Percentiles rank a stretch among this genome's conserved stretches.
Evolutionary conservation across 2,888 invertebrate species (phyloP).

Genomic region (Eilema sororculum): DNA sequence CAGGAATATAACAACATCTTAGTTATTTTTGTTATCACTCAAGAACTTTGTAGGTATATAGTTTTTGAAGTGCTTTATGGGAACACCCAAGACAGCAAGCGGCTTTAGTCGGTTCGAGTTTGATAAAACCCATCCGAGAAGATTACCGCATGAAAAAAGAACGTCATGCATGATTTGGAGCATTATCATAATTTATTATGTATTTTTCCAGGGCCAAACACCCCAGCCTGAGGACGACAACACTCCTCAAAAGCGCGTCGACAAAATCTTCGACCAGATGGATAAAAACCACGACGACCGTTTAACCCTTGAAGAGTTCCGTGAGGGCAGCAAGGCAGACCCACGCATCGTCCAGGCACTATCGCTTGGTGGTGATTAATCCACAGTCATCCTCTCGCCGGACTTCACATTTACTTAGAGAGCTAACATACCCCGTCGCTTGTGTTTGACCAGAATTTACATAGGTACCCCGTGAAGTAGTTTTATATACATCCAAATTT

Average conservation of each 20-base stretch:
- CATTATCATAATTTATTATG: background rate
- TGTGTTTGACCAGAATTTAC: conserved; percentile 25
- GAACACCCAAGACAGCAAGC: too few relatives aligned
- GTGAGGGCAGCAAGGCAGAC: conserved; percentile 99
- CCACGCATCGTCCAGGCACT: conserved; percentile 99
- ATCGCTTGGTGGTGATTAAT: conserved; percentile 93
- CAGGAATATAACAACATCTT: too few relatives aligned
- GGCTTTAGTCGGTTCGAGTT: too few relatives aligned
- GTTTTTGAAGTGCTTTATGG: too few relatives aligned
- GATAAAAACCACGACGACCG: conserved; percentile 99
- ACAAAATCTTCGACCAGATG: conserved; percentile 99
- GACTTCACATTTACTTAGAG: conserved; percentile 80
- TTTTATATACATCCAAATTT: too few relatives aligned
- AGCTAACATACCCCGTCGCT: conserved; percentile 61
- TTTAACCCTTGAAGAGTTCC: conserved; percentile 97
- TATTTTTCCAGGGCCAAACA: conserved; percentile 92
- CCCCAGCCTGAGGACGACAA: conserved; percentile 96
- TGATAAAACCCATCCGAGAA: too few relatives aligned
- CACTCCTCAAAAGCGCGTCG: conserved; percentile 97
- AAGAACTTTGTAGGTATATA: too few relatives aligned
- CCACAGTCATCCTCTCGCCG: conserved; percentile 83
- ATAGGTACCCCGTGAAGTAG: too few relatives aligned
- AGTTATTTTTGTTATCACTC: too few relatives aligned
- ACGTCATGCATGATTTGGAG: background rate
- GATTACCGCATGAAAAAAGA: too few relatives aligned